Percentiles rank a stretch among this genome's conserved stretches.
Evolutionary conservation across 30 jellyfish, hydroid and myxozoan species (phyloP).

Genomic region (Cassiopea andromeda): DNA sequence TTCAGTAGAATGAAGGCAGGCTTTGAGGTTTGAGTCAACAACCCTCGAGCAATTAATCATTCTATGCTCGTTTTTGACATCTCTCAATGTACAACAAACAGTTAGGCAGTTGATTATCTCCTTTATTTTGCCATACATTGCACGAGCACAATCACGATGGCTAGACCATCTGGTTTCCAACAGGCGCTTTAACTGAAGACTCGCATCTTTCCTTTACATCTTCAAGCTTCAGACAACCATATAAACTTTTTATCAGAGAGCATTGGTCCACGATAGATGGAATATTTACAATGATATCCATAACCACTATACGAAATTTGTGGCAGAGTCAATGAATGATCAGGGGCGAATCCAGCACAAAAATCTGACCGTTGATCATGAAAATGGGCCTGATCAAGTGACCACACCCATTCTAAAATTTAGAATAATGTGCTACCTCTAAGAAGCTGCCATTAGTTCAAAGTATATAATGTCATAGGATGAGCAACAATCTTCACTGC

Average conservation of each 20-base stretch:
- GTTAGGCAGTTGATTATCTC: conserved; percentile 24
- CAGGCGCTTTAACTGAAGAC: conserved; percentile 33
- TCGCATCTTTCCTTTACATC: conserved; percentile 28
- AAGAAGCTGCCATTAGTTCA: too few species aligned
- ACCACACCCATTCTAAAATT: too few species aligned
- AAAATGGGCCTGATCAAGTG: too few species aligned
- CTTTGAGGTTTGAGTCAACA: conserved; percentile 3
- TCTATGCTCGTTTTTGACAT: conserved; percentile 35
- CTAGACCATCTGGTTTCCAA: conserved; percentile 49
- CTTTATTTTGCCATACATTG: conserved; percentile 23
- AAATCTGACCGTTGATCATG: too few species aligned
- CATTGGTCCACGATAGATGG: conserved; percentile 30
- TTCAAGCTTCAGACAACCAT: conserved; percentile 23
- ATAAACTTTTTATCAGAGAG: conserved; percentile 25
- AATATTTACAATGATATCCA: neutral
- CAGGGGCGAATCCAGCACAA: too few species aligned
- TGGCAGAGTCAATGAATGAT: conserved; percentile 17
- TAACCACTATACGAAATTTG: conserved; percentile 40
- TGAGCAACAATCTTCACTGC: too few species aligned
- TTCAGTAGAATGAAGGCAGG: conserved; percentile 27
- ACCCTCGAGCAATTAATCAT: conserved; percentile 18
- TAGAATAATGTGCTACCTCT: too few species aligned
- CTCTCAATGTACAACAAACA: neutral
- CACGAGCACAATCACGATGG: conserved; percentile 29
- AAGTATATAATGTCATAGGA: too few species aligned